Conservation (phyloP, 2,888 invertebrate genomes). For the Pycnomerus fuliginosus region DNA sequence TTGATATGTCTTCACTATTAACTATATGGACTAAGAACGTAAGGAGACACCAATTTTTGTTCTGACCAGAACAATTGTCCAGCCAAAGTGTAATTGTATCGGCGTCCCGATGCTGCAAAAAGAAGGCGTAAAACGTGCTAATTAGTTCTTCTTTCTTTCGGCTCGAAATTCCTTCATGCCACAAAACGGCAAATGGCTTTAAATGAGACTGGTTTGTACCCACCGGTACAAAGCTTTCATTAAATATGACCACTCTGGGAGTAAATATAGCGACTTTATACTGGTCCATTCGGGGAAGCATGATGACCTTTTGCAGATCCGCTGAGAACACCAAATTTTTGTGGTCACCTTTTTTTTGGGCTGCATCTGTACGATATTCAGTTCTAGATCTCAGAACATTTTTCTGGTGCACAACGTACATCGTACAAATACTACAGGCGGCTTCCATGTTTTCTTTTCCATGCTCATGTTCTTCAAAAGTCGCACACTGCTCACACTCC, state of each 20-base stretch:
- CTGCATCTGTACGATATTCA: no score
- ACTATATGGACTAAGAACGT: slow-evolving; percentile 1
- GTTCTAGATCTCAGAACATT: no score
- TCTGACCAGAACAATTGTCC: no score
- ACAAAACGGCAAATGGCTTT: slow-evolving; percentile 20
- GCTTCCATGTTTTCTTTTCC: no score
- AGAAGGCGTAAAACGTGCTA: slow-evolving; percentile 23
- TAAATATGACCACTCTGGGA: slow-evolving; percentile 12
- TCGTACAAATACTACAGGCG: no score
- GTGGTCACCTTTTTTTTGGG: not conserved
- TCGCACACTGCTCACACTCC: no score
- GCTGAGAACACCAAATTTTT: not conserved
- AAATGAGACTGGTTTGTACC: slow-evolving; percentile 8
- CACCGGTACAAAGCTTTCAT: slow-evolving; percentile 25
- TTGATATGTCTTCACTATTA: slow-evolving; percentile 1
- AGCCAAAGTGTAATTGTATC: slow-evolving; percentile 26
- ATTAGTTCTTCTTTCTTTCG: slow-evolving; percentile 24
- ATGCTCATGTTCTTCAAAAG: no score
- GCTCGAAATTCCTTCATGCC: slow-evolving; percentile 23
- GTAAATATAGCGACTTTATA: slow-evolving; percentile 18
- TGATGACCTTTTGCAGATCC: slow-evolving; percentile 13
- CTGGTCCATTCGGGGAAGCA: slow-evolving; percentile 18
- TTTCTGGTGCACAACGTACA: no score
- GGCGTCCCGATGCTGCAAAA: slow-evolving; percentile 21
- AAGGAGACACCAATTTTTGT: no score